These are phyloP conservation scores for Indicator maculatus DNA, from an alignment of 2,113 vertebrate species.

Conservation along the genomic window DNA sequence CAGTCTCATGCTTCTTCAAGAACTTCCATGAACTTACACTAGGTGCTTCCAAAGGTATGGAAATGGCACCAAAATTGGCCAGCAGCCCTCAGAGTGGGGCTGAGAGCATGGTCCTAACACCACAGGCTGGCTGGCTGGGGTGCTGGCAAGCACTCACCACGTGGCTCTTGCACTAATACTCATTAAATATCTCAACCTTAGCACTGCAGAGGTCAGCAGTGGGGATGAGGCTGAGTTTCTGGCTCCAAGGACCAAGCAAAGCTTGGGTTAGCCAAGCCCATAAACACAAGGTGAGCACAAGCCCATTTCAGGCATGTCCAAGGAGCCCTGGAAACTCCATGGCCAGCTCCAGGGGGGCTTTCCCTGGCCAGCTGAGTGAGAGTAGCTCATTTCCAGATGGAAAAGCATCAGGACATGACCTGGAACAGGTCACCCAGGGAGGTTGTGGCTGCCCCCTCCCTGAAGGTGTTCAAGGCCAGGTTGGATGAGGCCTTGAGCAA, in stretches of 20 bases:
- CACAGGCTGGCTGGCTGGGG: background rate
- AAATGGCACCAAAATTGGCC: background rate
- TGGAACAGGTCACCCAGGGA: no score
- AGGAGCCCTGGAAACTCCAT: background rate
- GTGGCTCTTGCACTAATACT: background rate
- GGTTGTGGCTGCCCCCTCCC: no score
- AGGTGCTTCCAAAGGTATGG: background rate
- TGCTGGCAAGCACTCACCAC: background rate
- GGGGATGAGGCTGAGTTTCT: background rate
- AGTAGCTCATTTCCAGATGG: background rate
- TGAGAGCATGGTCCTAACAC: background rate
- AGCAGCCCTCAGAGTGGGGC: background rate
- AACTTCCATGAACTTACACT: background rate
- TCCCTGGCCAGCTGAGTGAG: background rate
- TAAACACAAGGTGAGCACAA: background rate
- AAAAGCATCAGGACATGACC: background rate
- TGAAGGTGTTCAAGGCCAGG: no score
- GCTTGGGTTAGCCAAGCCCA: rapidly evolving
- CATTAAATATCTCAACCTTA: background rate
- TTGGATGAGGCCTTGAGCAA: no score
- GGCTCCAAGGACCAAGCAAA: background rate
- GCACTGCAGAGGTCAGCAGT: background rate
- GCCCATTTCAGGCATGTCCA: background rate
- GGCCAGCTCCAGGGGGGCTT: background rate
- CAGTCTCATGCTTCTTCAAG: background rate